A percentile compares a stretch with the other conserved stretches of the same genome.
Evolutionary conservation across 1,140 invertebrate species (phyloP).

Genomic region (Teleopsis dalmanni): DNA sequence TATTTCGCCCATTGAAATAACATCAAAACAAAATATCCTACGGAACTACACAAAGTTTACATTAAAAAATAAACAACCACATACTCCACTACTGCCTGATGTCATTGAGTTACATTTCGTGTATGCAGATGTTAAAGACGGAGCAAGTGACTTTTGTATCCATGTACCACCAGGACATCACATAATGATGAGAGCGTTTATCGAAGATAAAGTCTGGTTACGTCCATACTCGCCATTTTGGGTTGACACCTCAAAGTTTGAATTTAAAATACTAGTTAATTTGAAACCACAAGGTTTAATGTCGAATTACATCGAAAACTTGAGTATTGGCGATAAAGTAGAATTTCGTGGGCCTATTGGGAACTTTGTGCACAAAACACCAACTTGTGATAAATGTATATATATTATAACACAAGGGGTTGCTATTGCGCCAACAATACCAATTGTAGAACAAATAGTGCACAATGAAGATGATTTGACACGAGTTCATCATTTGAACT

Average conservation of each 20-base stretch:
- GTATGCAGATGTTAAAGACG: background rate
- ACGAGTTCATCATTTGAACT: slow-evolving; percentile 26
- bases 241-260: slow-evolving; percentile 21
- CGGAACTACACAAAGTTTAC: slow-evolving; percentile 21
- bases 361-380: slow-evolving; percentile 14
- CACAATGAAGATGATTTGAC: slow-evolving; percentile 37
- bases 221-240: slow-evolving; percentile 40
- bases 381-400: slow-evolving; percentile 9
- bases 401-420: slow-evolving; percentile 33
- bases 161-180: slow-evolving; percentile 35
- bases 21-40: slow-evolving; percentile 27
- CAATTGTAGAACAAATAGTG: slow-evolving; percentile 26
- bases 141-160: slow-evolving; percentile 17
- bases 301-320: slow-evolving; percentile 19
- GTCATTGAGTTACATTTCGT: slow-evolving; percentile 26
- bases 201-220: background rate
- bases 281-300: slow-evolving; percentile 25
- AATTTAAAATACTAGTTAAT: slow-evolving; percentile 38
- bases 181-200: slow-evolving; percentile 27
- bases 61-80: slow-evolving; percentile 14
- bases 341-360: slow-evolving; percentile 39
- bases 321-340: slow-evolving; percentile 19
- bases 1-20: background rate
- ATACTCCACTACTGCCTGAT: slow-evolving; percentile 6
- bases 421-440: slow-evolving; percentile 33